Evolutionary conservation across 1,140 invertebrate genomes (phyloP).

Genomic region (Cryptotermes secundus): DNA sequence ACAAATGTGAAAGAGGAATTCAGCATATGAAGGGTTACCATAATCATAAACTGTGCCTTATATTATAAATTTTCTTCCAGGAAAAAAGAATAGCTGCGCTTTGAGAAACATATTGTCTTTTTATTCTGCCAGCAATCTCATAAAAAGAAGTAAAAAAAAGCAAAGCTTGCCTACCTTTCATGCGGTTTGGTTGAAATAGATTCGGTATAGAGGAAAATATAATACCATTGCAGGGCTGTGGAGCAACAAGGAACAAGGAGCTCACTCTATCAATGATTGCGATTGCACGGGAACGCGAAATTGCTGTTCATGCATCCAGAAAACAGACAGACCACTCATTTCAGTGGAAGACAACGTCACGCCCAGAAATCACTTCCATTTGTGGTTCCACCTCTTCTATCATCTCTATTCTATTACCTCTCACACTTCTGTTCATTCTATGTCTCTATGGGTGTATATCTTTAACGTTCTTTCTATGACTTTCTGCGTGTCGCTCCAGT

Average conservation of each 20-base stretch:
- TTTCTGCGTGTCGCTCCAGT: neutral
- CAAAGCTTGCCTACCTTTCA: neutral
- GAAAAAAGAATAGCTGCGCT: neutral
- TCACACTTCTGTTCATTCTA: neutral
- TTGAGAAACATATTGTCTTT: neutral
- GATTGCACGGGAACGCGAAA: neutral
- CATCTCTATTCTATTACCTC: neutral
- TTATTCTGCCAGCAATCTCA: neutral
- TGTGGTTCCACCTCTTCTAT: neutral
- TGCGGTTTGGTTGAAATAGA: neutral
- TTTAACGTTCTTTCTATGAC: neutral
- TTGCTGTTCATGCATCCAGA: neutral
- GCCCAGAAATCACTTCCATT: conserved; percentile 10
- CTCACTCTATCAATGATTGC: conserved; percentile 10
- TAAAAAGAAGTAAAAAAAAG: neutral
- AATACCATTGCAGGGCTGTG: neutral
- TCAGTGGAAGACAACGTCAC: neutral
- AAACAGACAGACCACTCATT: neutral
- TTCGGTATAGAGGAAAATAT: conserved; percentile 9
- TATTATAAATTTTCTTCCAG: neutral
- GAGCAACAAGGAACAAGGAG: neutral
- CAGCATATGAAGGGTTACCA: neutral
- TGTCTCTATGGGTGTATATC: neutral
- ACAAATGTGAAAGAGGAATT: neutral
- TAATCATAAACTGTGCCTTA: neutral